These are phyloP conservation scores for Drosophila neutralis DNA, from an alignment of 2,888 invertebrate genomes.

Conservation along the genomic window DNA sequence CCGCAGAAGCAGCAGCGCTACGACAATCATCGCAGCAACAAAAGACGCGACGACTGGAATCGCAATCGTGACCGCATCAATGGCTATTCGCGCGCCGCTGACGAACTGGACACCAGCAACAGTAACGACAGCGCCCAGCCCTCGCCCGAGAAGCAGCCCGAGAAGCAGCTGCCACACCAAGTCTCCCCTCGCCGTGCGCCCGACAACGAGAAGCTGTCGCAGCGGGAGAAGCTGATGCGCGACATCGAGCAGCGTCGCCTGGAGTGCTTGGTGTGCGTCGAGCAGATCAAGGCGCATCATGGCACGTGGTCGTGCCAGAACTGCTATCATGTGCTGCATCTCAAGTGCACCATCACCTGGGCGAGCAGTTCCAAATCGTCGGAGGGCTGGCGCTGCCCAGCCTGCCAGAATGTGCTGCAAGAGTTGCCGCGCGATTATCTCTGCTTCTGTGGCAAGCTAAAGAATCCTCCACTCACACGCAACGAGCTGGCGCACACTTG, in stretches of 20 bases:
- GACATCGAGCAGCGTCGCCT: conserved; percentile 92
- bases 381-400: conserved; percentile 97
- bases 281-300: conserved; percentile 91
- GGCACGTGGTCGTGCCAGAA: conserved; percentile 95
- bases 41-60: conserved; percentile 84
- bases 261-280: conserved; percentile 98
- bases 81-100: conserved; percentile 76
- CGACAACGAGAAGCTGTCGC: conserved; percentile 87
- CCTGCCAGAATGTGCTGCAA: conserved; percentile 93
- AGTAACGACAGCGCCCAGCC: conserved; percentile 81
- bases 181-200: conserved; percentile 59
- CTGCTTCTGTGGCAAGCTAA: conserved; percentile 95
- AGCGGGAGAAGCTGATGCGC: conserved; percentile 92
- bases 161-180: conserved; percentile 43
- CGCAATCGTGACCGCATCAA: conserved; percentile 83
- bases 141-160: conserved; percentile 81
- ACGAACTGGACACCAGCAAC: conserved; percentile 81
- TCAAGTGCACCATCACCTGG: conserved; percentile 96
- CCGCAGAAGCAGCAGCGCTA: conserved; percentile 82
- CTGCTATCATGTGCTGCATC: conserved; percentile 96
- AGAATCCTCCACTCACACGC: conserved; percentile 91
- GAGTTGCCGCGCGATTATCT: conserved; percentile 92
- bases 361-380: conserved; percentile 92
- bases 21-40: conserved; percentile 83
- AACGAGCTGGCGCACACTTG: conserved; percentile 95